These are phyloP conservation scores for Bemisia tabaci DNA, from an alignment of 1,140 invertebrate genomes.

Conservation along the genomic window DNA sequence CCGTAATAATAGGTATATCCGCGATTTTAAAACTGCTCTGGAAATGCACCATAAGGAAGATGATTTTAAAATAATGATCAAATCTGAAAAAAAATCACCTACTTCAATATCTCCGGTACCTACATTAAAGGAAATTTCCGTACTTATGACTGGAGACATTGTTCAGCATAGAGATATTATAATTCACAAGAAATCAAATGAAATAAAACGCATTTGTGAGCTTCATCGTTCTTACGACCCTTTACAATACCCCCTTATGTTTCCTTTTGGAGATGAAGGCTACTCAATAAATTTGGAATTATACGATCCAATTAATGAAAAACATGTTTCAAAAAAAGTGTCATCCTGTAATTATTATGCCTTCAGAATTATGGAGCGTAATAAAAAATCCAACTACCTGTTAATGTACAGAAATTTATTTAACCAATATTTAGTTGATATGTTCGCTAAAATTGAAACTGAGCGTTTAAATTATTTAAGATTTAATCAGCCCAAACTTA, in stretches of 20 bases:
- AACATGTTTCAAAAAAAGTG: too few species aligned
- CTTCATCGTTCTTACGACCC: conserved; percentile 27
- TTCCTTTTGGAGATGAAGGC: conserved; percentile 23
- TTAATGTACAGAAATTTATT: conserved; percentile 24
- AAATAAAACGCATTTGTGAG: conserved; percentile 22
- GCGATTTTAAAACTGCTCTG: conserved; percentile 30
- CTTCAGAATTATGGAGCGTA: conserved; percentile 1
- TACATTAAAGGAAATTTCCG: too few species aligned
- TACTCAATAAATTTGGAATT: too few species aligned
- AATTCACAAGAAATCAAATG: too few species aligned
- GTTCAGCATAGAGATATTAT: too few species aligned
- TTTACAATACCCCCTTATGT: conserved; percentile 30
- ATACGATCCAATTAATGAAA: too few species aligned
- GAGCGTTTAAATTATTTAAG: conserved; percentile 31
- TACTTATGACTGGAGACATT: too few species aligned
- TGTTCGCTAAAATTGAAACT: conserved; percentile 34
- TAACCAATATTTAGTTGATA: conserved; percentile 31
- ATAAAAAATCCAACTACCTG: conserved; percentile 18
- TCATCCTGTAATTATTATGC: too few species aligned
- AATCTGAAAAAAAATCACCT: too few species aligned
- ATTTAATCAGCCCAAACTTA: conserved; percentile 34
- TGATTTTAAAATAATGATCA: too few species aligned
- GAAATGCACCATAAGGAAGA: too few species aligned
- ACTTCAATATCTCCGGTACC: too few species aligned
- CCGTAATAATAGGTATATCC: conserved; percentile 29